phyloP scores from a whole-genome alignment of 2,113 vertebrate species.

The Ammospiza nelsoni region DNA sequence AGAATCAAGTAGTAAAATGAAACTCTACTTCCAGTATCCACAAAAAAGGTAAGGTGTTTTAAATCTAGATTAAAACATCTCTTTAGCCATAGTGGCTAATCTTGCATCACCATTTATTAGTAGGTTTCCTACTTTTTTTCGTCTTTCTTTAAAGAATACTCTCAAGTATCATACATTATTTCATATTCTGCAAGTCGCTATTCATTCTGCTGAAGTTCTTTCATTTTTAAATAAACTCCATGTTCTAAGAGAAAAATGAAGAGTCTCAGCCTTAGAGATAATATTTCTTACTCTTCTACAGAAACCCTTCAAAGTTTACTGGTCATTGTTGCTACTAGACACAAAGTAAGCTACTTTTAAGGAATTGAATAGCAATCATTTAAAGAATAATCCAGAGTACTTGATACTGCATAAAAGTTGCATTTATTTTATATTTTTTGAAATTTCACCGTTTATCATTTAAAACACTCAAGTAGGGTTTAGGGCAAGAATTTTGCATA shows the following conservation, averaged over 20 bases:
- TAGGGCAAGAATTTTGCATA: neutral
- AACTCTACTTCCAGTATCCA: neutral
- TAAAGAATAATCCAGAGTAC: neutral
- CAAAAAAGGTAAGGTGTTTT: neutral
- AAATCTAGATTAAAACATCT: neutral
- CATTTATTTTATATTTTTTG: neutral
- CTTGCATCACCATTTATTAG: neutral
- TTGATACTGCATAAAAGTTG: neutral
- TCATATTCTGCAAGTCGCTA: neutral
- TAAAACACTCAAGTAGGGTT: neutral
- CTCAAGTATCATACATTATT: neutral
- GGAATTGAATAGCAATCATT: neutral
- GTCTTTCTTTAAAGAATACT: neutral
- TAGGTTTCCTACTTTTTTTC: neutral
- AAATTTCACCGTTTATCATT: neutral
- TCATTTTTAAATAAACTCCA: neutral
- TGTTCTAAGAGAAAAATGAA: neutral
- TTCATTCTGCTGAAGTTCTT: neutral
- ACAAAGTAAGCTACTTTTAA: neutral
- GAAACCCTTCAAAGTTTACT: neutral
- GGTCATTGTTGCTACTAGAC: neutral
- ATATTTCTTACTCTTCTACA: neutral
- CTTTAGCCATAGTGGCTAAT: neutral
- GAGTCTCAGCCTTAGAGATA: neutral
- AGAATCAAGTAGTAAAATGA: neutral